phyloP scores from a whole-genome alignment of 2,888 invertebrate species.

The Branchellion lobata region DNA sequence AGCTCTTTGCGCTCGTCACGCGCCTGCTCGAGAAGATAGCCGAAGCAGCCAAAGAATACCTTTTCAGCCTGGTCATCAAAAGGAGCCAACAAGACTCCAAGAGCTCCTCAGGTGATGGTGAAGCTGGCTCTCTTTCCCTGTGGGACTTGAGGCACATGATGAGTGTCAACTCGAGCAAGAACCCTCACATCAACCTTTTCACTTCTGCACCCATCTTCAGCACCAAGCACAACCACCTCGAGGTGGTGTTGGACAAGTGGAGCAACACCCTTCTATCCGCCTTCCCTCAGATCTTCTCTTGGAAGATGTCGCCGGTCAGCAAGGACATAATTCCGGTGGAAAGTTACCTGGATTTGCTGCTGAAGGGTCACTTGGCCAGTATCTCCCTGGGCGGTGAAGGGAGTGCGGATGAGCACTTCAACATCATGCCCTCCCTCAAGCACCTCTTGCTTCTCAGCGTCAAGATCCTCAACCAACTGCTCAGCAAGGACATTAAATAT shows the following conservation, averaged over 20 bases:
- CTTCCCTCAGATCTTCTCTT: conserved; percentile 12
- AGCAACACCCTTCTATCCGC: background rate
- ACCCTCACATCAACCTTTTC: conserved; percentile 5
- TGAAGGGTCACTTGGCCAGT: conserved; percentile 69
- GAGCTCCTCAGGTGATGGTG: background rate
- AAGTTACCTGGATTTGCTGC: conserved; percentile 76
- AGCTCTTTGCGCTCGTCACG: background rate
- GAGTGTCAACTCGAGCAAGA: conserved; percentile 7
- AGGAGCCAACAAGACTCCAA: background rate
- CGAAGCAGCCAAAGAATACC: background rate
- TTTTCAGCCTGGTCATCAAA: background rate
- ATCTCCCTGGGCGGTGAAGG: conserved; percentile 61
- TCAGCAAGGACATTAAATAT: background rate
- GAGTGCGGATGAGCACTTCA: background rate
- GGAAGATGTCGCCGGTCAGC: conserved; percentile 58
- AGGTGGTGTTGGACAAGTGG: conserved; percentile 33
- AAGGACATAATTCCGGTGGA: conserved; percentile 80
- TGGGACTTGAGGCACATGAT: background rate
- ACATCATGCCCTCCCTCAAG: background rate
- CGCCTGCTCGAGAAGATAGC: background rate
- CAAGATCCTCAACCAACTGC: background rate
- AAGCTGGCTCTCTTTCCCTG: conserved; percentile 58
- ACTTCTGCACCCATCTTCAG: background rate
- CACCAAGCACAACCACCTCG: background rate
- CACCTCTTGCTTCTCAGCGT: background rate